Percentiles rank a stretch among this genome's conserved stretches.
Evolutionary conservation across 2,113 vertebrate genomes (phyloP).

Genomic region (Pteropus alecto): DNA sequence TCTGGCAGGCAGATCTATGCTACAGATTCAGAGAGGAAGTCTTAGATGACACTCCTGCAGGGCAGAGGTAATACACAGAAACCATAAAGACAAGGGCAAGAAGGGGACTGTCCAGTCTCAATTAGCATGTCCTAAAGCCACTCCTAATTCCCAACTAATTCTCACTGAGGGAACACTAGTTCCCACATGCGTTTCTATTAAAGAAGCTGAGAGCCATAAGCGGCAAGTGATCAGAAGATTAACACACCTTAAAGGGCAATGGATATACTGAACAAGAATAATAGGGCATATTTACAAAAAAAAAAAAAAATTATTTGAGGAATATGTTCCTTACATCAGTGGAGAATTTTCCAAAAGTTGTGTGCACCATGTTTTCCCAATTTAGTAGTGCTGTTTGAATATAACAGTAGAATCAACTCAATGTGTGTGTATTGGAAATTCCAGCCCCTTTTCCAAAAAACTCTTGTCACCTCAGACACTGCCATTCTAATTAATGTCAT

Average conservation of each 20-base stretch:
- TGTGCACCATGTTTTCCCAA: conserved; percentile 68
- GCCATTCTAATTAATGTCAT: conserved; percentile 58
- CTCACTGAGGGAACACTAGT: background rate
- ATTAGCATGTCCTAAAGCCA: background rate
- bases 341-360: conserved; percentile 15
- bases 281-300: background rate
- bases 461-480: conserved; percentile 61
- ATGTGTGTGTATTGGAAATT: conserved; percentile 65
- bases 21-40: background rate
- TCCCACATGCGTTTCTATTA: background rate
- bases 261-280: background rate
- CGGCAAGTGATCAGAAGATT: background rate
- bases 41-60: background rate
- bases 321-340: conserved; percentile 9
- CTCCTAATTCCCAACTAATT: background rate
- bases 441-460: conserved; percentile 60
- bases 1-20: background rate
- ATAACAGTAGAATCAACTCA: conserved; percentile 67
- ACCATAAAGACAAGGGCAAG: background rate
- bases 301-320: background rate
- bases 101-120: background rate
- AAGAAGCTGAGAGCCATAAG: background rate
- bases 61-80: background rate
- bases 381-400: conserved; percentile 67
- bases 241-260: background rate